Evolutionary conservation across 2,888 invertebrate genomes (phyloP), one percentile per base, ranked within the genome.

Genomic region (Pollenia griseotomentosa): DNA sequence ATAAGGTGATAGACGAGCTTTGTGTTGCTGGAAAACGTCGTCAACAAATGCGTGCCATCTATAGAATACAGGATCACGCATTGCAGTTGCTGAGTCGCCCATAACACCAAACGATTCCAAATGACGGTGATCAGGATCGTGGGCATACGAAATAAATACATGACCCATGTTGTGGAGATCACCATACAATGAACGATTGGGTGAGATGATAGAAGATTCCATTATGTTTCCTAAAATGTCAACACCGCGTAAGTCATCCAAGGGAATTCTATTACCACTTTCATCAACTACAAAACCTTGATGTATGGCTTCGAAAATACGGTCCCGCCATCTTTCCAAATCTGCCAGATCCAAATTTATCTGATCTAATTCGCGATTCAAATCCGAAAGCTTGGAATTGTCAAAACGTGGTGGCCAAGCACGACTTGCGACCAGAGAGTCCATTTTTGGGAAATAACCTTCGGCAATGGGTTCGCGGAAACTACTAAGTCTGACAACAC

Each of bases 21-120:
- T 97, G 93, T 96, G 96, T 88, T 95, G 94, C 89, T 95, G 95
- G 94, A 97, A 97, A 42, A 97, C 93, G 89, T 96, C 96, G 90
- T 97, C 96, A 42, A 97, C 94, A 92, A 95, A 96, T 0, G 96
- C 95, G 91, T 97, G 97, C 97, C 96, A 97, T 91, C 97, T 95
- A 94, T 97, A 97, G 94, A 97, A 97, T 16, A 96, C 93, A 0
- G 97, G 97, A 93, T 97, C 97, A 6, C 97, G 94, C 97, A 97
- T 97, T 0, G 97, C 97, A 0, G 97, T 97, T 0, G 97, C 95
- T 0, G 96, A 95, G 91, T 97, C 97, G 0, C 97, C 97, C 95
- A 97, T 97, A 42, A 97, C 96, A 51, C 96, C 96, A 90, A 96
- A 96, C 71, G 95, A 95, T 93, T 97, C 97, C 96, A 97, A 91